phyloP scores from a whole-genome alignment of 2,113 vertebrate species.

The Sinocyclocheilus rhinocerous region DNA sequence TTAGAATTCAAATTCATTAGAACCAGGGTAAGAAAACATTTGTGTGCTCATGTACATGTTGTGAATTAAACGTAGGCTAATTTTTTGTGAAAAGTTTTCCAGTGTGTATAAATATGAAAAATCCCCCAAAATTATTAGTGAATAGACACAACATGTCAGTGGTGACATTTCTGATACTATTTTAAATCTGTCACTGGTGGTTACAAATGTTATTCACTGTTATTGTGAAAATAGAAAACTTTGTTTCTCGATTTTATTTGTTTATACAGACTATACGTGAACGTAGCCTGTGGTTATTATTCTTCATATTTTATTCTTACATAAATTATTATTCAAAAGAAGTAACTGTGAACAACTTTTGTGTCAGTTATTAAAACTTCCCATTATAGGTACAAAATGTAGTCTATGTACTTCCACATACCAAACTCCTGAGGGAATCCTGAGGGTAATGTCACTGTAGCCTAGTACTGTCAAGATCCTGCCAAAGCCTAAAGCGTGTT shows the following conservation, averaged over 20 bases:
- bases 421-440: conserved; percentile 31
- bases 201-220: neutral
- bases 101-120: too few relatives aligned
- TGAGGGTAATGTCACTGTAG: conserved; percentile 39
- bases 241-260: neutral
- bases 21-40: neutral
- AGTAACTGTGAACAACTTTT: conserved; percentile 7
- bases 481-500: conserved; percentile 27
- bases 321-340: conserved; percentile 6
- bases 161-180: neutral
- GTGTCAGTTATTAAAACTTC: conserved; percentile 12
- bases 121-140: neutral
- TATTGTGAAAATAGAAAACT: neutral
- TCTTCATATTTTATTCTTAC: neutral
- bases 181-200: neutral
- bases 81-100: neutral
- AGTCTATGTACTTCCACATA: conserved; percentile 21
- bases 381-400: neutral
- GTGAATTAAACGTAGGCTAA: neutral
- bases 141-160: neutral
- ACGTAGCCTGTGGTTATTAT: neutral
- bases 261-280: neutral
- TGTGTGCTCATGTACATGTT: neutral
- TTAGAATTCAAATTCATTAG: too few relatives aligned
- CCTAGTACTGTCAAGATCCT: conserved; percentile 37